These are phyloP conservation scores for Tuberolachnus salignus DNA, from an alignment of 2,888 invertebrate species.

Conservation along the genomic window DNA sequence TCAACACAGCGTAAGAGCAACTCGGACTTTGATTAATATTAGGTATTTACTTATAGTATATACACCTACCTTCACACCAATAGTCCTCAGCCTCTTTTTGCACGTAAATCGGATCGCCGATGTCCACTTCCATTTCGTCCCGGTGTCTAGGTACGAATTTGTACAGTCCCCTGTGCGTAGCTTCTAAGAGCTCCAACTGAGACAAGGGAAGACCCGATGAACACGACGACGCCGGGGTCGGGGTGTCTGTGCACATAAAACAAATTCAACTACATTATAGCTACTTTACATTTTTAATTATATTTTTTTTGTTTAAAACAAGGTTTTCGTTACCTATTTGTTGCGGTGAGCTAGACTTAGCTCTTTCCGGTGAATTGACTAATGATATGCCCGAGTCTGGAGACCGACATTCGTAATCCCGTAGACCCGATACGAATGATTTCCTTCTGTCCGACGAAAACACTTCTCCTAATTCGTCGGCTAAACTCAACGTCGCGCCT, in stretches of 20 bases:
- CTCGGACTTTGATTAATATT: too few relatives aligned
- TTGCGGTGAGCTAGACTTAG: slow-evolving; percentile 82
- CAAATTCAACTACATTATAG: too few relatives aligned
- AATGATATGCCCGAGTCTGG: slow-evolving; percentile 85
- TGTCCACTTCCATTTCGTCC: slow-evolving; percentile 95
- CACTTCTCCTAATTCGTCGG: slow-evolving; percentile 60
- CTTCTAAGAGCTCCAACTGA: slow-evolving; percentile 84
- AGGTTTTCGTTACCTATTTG: slow-evolving; percentile 59
- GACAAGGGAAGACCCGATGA: slow-evolving; percentile 73
- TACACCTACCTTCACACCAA: slow-evolving; percentile 95
- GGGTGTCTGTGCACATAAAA: slow-evolving; percentile 52
- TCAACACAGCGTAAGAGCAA: too few relatives aligned
- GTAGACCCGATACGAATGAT: slow-evolving; percentile 61
- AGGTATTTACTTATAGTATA: too few relatives aligned
- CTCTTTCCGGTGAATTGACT: slow-evolving; percentile 88
- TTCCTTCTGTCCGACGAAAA: slow-evolving; percentile 50
- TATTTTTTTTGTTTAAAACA: neutral
- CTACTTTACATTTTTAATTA: too few relatives aligned
- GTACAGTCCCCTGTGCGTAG: slow-evolving; percentile 93
- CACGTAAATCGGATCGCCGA: slow-evolving; percentile 96
- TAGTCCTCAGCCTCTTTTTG: slow-evolving; percentile 95
- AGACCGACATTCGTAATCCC: slow-evolving; percentile 58
- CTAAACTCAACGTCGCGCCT: slow-evolving; percentile 61
- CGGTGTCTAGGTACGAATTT: slow-evolving; percentile 94
- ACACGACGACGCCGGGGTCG: slow-evolving; percentile 58